These are phyloP conservation scores for Sigmodon hispidus DNA, from an alignment of 2,113 vertebrate species.

Conservation along the genomic window DNA sequence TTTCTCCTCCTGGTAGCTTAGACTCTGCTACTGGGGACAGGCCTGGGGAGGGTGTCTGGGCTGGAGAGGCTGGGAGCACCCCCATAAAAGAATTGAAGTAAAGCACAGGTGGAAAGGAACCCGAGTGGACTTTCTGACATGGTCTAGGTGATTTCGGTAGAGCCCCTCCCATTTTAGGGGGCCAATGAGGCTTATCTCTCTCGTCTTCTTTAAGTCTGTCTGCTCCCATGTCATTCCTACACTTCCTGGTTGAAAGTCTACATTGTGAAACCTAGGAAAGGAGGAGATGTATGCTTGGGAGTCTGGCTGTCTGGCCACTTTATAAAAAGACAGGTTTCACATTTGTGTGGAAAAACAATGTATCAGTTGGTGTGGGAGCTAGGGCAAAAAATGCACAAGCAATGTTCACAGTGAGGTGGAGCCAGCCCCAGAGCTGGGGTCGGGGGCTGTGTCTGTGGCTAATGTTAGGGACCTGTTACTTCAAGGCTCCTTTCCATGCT, in stretches of 20 bases:
- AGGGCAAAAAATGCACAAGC: neutral
- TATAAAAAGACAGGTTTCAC: conserved; percentile 15
- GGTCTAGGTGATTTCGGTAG: no score
- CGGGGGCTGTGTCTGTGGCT: neutral
- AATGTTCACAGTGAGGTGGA: neutral
- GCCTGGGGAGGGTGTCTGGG: neutral
- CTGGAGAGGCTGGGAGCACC: neutral
- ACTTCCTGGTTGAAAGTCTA: conserved; percentile 58
- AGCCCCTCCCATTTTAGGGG: neutral
- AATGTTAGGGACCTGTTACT: no score
- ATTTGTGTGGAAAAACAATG: conserved; percentile 15
- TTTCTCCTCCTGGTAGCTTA: neutral
- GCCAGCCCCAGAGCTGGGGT: neutral
- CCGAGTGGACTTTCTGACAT: neutral
- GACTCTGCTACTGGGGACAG: neutral
- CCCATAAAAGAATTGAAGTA: neutral
- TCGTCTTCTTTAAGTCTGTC: neutral
- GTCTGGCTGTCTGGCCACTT: neutral
- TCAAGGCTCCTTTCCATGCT: neutral
- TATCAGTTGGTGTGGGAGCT: neutral
- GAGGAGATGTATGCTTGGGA: neutral
- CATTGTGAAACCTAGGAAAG: conserved; percentile 20
- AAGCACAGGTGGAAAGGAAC: neutral
- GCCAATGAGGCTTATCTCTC: neutral
- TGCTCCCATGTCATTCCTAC: fast-evolving